Evolutionary conservation across 2,113 vertebrate species (phyloP).

Genomic region (Felis catus): DNA sequence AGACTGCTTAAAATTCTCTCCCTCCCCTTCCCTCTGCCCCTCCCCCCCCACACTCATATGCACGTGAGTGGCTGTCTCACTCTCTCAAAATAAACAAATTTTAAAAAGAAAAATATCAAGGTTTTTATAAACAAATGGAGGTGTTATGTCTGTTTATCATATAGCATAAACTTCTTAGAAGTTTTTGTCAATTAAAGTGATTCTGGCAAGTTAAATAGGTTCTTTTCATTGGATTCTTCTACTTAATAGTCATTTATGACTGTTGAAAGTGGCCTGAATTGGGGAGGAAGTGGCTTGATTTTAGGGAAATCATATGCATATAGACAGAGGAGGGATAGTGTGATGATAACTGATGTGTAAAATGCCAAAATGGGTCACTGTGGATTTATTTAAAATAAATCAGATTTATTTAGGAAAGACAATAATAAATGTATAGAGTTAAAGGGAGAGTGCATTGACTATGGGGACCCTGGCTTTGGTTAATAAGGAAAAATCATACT

Average conservation of each 20-base stretch:
- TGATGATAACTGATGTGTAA: constrained; percentile 50
- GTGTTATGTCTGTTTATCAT: neutral
- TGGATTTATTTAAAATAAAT: neutral
- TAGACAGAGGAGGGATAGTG: neutral
- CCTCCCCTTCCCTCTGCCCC: too few species aligned
- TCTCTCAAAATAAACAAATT: too few species aligned
- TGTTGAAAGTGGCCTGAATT: constrained; percentile 15
- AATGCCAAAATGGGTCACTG: constrained; percentile 10
- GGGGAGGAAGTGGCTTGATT: neutral
- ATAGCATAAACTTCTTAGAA: constrained; percentile 23
- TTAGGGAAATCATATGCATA: constrained; percentile 26
- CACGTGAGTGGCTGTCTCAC: too few species aligned
- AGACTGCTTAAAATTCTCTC: too few species aligned
- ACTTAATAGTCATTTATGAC: constrained; percentile 33
- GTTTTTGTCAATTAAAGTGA: constrained; percentile 40
- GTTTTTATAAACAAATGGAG: neutral
- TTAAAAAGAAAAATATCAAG: neutral
- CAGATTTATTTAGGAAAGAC: constrained; percentile 18
- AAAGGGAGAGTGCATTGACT: neutral
- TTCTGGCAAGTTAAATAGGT: constrained; percentile 48
- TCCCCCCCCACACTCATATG: too few species aligned
- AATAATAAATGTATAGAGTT: neutral
- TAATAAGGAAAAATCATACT: constrained; percentile 71
- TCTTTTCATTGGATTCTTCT: constrained; percentile 29
- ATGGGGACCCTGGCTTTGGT: constrained; percentile 19